Percentiles rank a stretch among this genome's conserved stretches.
phyloP scores from a whole-genome alignment of 2,797 vertebrate genomes.

The Mormyrops attenuatus region DNA sequence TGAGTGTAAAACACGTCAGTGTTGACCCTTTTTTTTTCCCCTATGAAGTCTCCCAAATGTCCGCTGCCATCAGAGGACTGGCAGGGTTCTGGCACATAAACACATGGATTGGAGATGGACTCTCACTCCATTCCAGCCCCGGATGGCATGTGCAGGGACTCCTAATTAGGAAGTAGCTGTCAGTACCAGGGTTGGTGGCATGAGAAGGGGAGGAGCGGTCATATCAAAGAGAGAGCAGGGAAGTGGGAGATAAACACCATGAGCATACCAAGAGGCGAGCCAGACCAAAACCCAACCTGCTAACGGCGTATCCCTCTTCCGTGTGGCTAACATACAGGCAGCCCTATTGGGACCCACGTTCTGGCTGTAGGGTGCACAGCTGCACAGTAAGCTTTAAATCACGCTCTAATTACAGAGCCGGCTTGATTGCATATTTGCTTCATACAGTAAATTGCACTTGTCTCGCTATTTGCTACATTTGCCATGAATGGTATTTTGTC shows the following conservation, averaged over 20 bases:
- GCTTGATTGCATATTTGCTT: constrained; percentile 19
- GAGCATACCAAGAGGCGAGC: neutral
- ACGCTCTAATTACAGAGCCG: neutral
- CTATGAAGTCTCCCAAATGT: neutral
- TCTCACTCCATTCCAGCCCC: neutral
- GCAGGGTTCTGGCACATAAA: neutral
- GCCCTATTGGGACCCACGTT: neutral
- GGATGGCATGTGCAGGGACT: constrained; percentile 2
- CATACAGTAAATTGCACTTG: constrained; percentile 27
- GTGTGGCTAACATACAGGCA: neutral
- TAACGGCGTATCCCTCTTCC: neutral
- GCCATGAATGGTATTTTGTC: constrained; percentile 25
- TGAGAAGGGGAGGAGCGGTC: neutral
- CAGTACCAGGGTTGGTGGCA: neutral
- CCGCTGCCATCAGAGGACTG: neutral
- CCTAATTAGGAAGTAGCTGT: constrained; percentile 3
- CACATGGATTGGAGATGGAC: constrained; percentile 6
- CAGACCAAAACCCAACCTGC: neutral
- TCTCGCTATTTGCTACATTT: constrained; percentile 22
- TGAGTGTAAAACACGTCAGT: neutral
- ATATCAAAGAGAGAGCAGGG: neutral
- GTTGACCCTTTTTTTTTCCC: neutral
- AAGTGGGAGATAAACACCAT: neutral
- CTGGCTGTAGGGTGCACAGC: neutral
- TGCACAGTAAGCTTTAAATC: neutral